These are phyloP conservation scores for Pseudorectes ferrugineus DNA, from an alignment of 2,113 vertebrate genomes.

Conservation along the genomic window DNA sequence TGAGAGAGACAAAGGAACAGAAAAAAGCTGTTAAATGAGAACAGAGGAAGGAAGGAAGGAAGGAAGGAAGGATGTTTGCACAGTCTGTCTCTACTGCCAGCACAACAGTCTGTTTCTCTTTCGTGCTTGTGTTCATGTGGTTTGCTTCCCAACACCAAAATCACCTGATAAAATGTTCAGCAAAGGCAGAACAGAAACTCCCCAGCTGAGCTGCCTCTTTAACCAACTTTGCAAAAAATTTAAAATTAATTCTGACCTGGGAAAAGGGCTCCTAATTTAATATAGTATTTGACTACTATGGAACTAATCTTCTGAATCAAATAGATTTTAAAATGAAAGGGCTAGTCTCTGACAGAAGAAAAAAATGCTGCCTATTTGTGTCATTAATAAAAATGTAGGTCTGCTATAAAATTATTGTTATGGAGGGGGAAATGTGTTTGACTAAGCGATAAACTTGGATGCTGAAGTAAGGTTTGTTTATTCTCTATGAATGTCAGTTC, in stretches of 20 bases:
- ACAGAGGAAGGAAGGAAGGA: not conserved
- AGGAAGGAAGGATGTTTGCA: not conserved
- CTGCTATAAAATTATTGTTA: not conserved
- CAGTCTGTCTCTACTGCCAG: not conserved
- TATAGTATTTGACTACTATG: not conserved
- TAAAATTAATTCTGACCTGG: not conserved
- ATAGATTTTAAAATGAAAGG: slow-evolving; percentile 4
- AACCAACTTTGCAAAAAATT: not conserved
- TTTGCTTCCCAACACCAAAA: not conserved
- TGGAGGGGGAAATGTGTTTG: not conserved
- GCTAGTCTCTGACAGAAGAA: not conserved
- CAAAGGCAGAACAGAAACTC: not conserved
- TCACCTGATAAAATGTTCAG: not conserved
- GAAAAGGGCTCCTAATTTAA: not conserved
- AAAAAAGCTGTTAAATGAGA: not conserved
- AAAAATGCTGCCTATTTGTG: not conserved
- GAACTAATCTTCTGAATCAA: not conserved
- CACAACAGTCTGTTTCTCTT: not conserved
- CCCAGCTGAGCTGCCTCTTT: not conserved
- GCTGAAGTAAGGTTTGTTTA: not conserved
- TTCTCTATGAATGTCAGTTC: not conserved
- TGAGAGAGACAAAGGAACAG: not conserved
- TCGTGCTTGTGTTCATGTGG: not conserved
- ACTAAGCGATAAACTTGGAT: not conserved
- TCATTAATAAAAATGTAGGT: not conserved